phyloP scores from a whole-genome alignment of 2,888 invertebrate species.

The Vanessa cardui region DNA sequence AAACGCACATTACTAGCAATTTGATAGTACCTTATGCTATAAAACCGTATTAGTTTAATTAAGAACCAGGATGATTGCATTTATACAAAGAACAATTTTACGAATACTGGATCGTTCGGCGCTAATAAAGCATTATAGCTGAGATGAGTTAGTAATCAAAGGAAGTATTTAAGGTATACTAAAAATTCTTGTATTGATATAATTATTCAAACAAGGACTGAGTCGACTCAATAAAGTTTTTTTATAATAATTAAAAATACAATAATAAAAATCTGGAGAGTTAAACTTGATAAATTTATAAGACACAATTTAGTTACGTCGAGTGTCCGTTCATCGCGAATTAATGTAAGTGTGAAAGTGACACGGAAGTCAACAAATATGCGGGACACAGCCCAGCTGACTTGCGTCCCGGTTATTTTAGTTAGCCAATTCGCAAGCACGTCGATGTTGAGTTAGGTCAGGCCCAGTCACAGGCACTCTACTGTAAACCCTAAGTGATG shows the following conservation, averaged over 20 bases:
- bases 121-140: constrained; percentile 5
- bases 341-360: constrained; percentile 42
- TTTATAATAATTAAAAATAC: too few species aligned
- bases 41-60: constrained; percentile 32
- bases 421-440: constrained; percentile 62
- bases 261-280: not conserved
- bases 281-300: not conserved
- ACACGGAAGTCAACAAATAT: constrained; percentile 59
- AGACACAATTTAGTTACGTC: not conserved
- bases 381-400: constrained; percentile 59
- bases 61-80: constrained; percentile 23
- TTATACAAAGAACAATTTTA: constrained; percentile 14
- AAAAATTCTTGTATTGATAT: too few species aligned
- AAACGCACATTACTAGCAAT: constrained; percentile 13
- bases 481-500: constrained; percentile 74
- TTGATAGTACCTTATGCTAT: constrained; percentile 26
- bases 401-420: constrained; percentile 71
- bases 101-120: not conserved
- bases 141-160: not conserved
- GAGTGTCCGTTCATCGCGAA: constrained; percentile 18
- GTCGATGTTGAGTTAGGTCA: constrained; percentile 73
- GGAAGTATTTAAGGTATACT: not conserved
- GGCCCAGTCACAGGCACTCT: constrained; percentile 67
- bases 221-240: too few species aligned
- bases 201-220: too few species aligned